Percentiles rank a stretch among this genome's conserved stretches.
Conservation (phyloP, 2,888 invertebrate species). For the Xestia c-nigrum region DNA sequence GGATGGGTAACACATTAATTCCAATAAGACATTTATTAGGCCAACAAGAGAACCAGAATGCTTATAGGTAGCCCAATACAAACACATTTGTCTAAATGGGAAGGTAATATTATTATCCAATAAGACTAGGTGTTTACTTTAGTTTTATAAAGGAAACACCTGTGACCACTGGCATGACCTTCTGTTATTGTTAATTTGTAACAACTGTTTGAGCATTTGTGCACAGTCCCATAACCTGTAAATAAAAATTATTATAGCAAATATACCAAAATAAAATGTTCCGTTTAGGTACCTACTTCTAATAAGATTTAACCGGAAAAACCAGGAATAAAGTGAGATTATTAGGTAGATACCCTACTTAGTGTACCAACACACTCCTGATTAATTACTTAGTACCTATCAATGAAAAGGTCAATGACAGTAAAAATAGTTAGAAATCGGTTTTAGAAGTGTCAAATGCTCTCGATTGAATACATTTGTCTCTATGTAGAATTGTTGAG, state of each 20-base stretch:
- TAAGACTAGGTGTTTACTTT: constrained; percentile 68
- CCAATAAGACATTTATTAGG: constrained; percentile 29
- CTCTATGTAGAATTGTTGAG: neutral
- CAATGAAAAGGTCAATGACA: neutral
- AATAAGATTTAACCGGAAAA: neutral
- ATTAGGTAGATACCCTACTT: neutral
- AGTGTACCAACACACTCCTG: neutral
- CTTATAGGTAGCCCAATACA: constrained; percentile 42
- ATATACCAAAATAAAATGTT: neutral
- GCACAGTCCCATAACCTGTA: constrained; percentile 34
- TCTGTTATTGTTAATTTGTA: constrained; percentile 71
- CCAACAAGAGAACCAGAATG: constrained; percentile 46
- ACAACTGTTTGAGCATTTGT: constrained; percentile 66
- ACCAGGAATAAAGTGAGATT: neutral
- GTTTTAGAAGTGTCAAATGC: neutral
- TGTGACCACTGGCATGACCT: constrained; percentile 76
- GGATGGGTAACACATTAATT: constrained; percentile 5
- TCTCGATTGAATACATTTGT: no score
- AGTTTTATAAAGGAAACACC: constrained; percentile 72
- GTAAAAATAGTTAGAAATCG: no score
- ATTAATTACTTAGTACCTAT: neutral
- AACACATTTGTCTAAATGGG: constrained; percentile 63
- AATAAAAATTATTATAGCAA: constrained; percentile 19
- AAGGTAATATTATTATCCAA: constrained; percentile 70
- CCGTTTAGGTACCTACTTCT: neutral